Evolutionary conservation across 1,140 invertebrate species (phyloP).

Genomic region (Reticulitermes speratus): DNA sequence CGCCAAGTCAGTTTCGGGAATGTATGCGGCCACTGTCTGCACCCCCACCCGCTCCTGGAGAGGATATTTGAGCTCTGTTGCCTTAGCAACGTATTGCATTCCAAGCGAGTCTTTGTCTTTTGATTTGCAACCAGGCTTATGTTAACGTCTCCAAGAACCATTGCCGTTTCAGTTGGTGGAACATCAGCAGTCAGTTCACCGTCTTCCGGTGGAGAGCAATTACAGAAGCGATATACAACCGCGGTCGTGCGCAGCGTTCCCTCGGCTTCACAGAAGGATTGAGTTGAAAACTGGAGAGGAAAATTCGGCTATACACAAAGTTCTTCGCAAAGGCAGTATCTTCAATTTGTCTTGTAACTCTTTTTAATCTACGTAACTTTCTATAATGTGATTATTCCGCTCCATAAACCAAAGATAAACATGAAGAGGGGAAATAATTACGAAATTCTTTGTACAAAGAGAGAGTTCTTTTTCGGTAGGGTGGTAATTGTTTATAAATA

Average conservation of each 20-base stretch:
- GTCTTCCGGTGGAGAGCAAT: background rate
- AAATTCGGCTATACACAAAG: background rate
- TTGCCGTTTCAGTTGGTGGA: background rate
- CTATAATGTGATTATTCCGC: constrained; percentile 1
- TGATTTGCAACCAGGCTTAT: background rate
- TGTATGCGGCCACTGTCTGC: background rate
- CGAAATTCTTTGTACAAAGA: background rate
- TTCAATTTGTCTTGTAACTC: constrained; percentile 2
- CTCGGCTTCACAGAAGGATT: background rate
- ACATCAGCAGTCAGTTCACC: background rate
- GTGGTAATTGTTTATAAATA: background rate
- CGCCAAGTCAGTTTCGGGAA: too few relatives aligned
- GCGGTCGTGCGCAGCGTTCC: background rate
- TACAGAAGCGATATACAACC: background rate
- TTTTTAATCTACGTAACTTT: constrained; percentile 9
- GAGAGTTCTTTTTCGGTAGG: too few relatives aligned
- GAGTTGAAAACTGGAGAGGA: background rate
- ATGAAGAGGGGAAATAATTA: background rate
- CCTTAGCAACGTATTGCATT: background rate
- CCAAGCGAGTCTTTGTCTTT: constrained; percentile 17
- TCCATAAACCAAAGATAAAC: background rate
- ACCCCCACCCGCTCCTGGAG: background rate
- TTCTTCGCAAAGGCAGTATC: background rate
- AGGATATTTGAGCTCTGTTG: constrained; percentile 2
- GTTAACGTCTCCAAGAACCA: background rate